Evolutionary conservation across 2,888 invertebrate genomes (phyloP), one percentile per base, ranked within the genome.

Genomic region (Apomyelois bistriatella): DNA sequence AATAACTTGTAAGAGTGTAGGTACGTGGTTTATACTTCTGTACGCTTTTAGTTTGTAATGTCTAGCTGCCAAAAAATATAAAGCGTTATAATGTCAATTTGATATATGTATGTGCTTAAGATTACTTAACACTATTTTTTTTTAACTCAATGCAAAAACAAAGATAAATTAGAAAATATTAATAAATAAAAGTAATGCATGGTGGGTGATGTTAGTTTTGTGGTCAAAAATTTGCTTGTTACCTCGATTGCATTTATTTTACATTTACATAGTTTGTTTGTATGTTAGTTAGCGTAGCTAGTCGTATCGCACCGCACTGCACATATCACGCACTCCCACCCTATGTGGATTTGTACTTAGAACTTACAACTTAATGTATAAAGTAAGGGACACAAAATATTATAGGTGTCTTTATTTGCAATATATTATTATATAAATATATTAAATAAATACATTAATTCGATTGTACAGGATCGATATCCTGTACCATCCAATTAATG

Each of bases 261-360:
- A 43, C 22, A 22, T 22, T 22, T 22, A n/a, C n/a, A n/a, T n/a
- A 22, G 22, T 22, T 22, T 3, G 32, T 46, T 15, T 4, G 10
- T 15, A 10, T n/a, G n/a, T 15, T 32, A 51, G 48, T 53, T 53
- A 50, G 40, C 40, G 38, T 55, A 51, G 58, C 43, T 10, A 10
- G 36, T 46, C 22, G 38, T 66, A 58, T 58, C 55, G 10, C 57
- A 59, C 41, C 35, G 48, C 41, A 38, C 22, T 58, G 75, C 79
- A 80, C 81, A 79, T 80, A 80, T 80, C 79, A 75, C 70, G 78
- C 76, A 80, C 76, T 77, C 76, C 79, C 4, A 10, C 36, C 7
- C 12, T 22, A 10, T 35, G 16, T 37, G 52, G 43, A 43, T 22
- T 50, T 30, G 43, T 43, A 37, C 22, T 22, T 12, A 40, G 30